Evolutionary conservation across 2,797 vertebrate species (phyloP).

Genomic region (Lithobates pipiens): DNA sequence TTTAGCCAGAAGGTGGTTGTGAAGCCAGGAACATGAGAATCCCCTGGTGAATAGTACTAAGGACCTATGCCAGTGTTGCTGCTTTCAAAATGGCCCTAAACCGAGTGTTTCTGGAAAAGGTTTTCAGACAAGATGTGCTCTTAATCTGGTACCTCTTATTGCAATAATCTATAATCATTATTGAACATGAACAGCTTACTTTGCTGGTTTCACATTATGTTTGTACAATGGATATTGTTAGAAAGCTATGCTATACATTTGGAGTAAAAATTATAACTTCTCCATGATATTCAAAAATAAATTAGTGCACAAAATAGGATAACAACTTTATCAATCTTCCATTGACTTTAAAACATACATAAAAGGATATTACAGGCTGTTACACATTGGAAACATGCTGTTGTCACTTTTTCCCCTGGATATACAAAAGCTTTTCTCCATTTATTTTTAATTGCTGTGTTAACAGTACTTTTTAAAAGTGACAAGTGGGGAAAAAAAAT

Average conservation of each 20-base stretch:
- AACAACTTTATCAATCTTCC: too few relatives aligned
- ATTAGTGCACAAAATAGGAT: neutral
- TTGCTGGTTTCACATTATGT: slow-evolving; percentile 4
- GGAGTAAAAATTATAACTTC: neutral
- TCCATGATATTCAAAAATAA: neutral
- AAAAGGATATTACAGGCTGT: too few relatives aligned
- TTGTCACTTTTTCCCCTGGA: too few relatives aligned
- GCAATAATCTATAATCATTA: slow-evolving; percentile 48
- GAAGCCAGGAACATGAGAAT: slow-evolving; percentile 54
- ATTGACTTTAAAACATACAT: too few relatives aligned
- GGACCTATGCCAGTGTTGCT: slow-evolving; percentile 35
- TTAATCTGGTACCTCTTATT: slow-evolving; percentile 35
- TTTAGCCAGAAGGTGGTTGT: slow-evolving; percentile 59
- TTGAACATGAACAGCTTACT: neutral
- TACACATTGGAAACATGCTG: too few relatives aligned
- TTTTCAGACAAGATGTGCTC: slow-evolving; percentile 35
- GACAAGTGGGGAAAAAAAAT: too few relatives aligned
- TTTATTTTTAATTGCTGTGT: too few relatives aligned
- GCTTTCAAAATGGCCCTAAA: slow-evolving; percentile 53
- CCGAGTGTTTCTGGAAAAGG: slow-evolving; percentile 39
- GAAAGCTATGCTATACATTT: neutral
- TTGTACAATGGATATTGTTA: neutral
- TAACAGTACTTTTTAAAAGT: too few relatives aligned
- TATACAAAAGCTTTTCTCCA: too few relatives aligned
- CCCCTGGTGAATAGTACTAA: slow-evolving; percentile 44